These are phyloP conservation scores for Siniperca scherzeri DNA, from an alignment of 2,797 vertebrate genomes.

Conservation along the genomic window DNA sequence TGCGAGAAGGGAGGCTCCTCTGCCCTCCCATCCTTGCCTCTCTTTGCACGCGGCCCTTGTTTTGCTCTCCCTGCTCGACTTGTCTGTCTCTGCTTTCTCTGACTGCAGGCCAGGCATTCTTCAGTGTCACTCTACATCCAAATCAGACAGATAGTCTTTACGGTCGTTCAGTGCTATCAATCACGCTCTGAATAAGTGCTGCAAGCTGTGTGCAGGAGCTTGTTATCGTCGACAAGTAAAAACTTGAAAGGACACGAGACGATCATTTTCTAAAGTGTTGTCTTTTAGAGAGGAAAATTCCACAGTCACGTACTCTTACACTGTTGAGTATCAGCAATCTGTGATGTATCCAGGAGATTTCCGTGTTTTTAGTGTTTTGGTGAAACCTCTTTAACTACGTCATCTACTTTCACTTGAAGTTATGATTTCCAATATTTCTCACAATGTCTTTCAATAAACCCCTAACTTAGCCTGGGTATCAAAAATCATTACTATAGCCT, in stretches of 20 bases:
- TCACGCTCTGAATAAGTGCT: constrained; percentile 23
- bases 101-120: constrained; percentile 76
- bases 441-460: background rate
- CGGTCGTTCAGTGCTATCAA: constrained; percentile 44
- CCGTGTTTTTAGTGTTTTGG: background rate
- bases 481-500: background rate
- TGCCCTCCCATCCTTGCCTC: constrained; percentile 13
- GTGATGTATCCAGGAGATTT: background rate
- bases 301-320: background rate
- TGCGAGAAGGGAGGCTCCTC: constrained; percentile 71
- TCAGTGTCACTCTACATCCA: constrained; percentile 59
- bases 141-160: constrained; percentile 36
- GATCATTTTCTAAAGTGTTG: constrained; percentile 20
- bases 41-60: constrained; percentile 55
- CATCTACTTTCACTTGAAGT: constrained; percentile 7
- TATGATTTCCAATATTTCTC: background rate
- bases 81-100: constrained; percentile 44
- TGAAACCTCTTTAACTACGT: background rate
- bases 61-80: constrained; percentile 46
- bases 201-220: constrained; percentile 10
- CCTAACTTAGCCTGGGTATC: background rate
- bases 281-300: constrained; percentile 48
- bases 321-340: background rate
- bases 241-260: constrained; percentile 54
- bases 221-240: constrained; percentile 32